Evolutionary conservation across 2,113 vertebrate genomes (phyloP), one percentile per base, ranked within the genome.

Genomic region (Neogale vison): DNA sequence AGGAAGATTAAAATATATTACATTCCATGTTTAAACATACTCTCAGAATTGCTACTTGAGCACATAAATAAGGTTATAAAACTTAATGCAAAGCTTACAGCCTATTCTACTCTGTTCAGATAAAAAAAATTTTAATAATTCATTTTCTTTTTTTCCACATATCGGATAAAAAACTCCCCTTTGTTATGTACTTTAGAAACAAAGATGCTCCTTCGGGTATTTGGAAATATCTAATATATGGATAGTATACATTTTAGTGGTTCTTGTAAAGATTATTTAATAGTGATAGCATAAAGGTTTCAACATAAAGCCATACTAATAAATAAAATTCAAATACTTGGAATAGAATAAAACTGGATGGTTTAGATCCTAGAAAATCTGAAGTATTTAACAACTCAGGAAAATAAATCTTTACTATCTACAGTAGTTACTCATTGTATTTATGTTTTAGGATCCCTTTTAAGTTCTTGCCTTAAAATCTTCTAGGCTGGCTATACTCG

Each of bases 11-110:
- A 93, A 88, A 83, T 91, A 84, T 26, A 39, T 39, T 71, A 52
- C 17, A 72, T 63, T 84, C 9, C 34, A 72, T 24, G n/a, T 52
- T 93, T 67, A 97, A 93, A 96, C 39, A 80, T 9, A 87, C n/a
- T 31, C 26, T 92, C 86, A 20, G 47, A 93, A 87, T 74, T 88
- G 76, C 61, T 94, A 96, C n/a, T 92, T 96, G 80, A 89, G 31
- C 10, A 92, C 63, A 59, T 6, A 91, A 83, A 76, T 90, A 88
- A 93, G 45, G 20, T 72, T 74, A 42, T 90, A 26, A 95, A 95
- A 86, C 13, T 63, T 50, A 81, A 92, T n/a, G 12, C 39, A 88
- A 6, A 88, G 42, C 18, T 91, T 69, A 55, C 6, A 92, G 55
- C 11, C 34, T 83, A 83, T 55, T 82, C 50, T 36, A 34, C 7